Evolutionary conservation across 2,113 vertebrate species (phyloP).

Genomic region (Podiceps cristatus): DNA sequence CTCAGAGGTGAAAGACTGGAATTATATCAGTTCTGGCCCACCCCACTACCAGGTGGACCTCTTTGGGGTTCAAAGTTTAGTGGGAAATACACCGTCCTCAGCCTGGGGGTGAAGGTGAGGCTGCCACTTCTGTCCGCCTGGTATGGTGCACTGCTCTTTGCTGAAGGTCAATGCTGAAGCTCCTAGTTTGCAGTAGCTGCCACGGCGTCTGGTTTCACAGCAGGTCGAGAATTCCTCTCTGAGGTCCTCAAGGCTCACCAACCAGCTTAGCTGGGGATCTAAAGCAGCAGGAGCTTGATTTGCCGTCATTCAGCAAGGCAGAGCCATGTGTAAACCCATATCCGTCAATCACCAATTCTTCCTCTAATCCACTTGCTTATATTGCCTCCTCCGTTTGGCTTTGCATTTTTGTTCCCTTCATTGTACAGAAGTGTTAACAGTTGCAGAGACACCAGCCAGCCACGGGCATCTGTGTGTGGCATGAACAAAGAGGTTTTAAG

Average conservation of each 20-base stretch:
- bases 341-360: neutral
- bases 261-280: neutral
- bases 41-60: neutral
- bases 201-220: conserved; percentile 11
- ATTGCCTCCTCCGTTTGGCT: neutral
- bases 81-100: neutral
- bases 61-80: neutral
- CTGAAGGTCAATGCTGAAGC: neutral
- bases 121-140: neutral
- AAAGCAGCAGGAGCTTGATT: conserved; percentile 9
- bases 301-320: conserved; percentile 1
- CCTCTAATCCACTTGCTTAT: conserved; percentile 12
- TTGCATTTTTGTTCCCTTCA: neutral
- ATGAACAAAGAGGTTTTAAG: neutral
- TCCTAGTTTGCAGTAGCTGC: neutral
- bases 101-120: neutral
- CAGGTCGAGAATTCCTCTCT: neutral
- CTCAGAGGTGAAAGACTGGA: neutral
- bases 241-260: neutral
- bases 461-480: neutral
- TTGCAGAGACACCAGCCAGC: neutral
- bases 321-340: neutral
- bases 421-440: neutral
- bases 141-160: neutral
- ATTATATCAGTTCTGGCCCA: neutral